A percentile compares a stretch with the other conserved stretches of the same genome.
phyloP scores from a whole-genome alignment of 2,113 vertebrate genomes.

The Trogon surrucura region DNA sequence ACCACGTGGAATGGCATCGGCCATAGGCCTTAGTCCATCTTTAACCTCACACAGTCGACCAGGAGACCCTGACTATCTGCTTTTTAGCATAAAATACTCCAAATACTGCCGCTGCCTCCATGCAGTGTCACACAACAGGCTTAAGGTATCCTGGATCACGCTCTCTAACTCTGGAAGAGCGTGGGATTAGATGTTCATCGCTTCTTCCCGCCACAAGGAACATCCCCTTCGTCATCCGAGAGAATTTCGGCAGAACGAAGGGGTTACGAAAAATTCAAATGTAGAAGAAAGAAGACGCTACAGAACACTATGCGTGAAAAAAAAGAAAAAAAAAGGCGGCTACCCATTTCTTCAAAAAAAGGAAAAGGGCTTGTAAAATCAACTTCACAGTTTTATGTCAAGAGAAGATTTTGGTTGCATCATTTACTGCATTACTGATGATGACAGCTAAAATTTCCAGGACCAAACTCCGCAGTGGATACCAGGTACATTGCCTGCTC shows the following conservation, averaged over 20 bases:
- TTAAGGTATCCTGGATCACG: background rate
- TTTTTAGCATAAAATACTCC: background rate
- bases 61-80: background rate
- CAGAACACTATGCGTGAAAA: rapidly evolving
- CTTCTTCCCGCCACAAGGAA: background rate
- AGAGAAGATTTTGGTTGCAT: background rate
- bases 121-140: too few species aligned
- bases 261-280: background rate
- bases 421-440: background rate
- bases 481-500: background rate
- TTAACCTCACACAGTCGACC: background rate
- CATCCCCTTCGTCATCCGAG: background rate
- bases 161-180: background rate
- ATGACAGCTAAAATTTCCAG: background rate
- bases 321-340: background rate
- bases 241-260: background rate
- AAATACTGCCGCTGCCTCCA: background rate
- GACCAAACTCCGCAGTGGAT: background rate
- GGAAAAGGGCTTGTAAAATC: background rate
- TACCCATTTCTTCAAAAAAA: background rate
- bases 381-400: background rate
- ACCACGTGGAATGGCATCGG: background rate
- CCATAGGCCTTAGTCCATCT: background rate
- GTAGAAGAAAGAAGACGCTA: background rate
- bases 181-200: background rate